Evolutionary conservation across 2,888 invertebrate species (phyloP).

Genomic region (Caradrina kadenii): DNA sequence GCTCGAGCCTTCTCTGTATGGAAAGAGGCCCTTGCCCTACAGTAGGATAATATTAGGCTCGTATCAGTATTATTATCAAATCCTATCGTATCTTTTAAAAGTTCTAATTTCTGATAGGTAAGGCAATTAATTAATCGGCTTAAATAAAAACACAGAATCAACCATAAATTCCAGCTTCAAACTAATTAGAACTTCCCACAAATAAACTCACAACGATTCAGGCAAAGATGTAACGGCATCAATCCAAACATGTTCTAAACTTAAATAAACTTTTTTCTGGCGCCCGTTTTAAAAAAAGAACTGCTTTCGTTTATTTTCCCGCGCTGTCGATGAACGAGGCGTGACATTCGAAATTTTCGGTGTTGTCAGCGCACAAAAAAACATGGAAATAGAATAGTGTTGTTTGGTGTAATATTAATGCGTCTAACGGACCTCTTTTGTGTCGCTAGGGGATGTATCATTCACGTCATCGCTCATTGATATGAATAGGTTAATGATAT

Average conservation of each 20-base stretch:
- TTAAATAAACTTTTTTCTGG: constrained; percentile 83
- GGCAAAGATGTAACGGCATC: constrained; percentile 84
- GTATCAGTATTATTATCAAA: too few relatives aligned
- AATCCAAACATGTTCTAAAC: constrained; percentile 78
- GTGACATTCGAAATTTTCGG: constrained; percentile 88
- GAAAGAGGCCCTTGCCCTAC: too few relatives aligned
- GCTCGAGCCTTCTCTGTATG: too few relatives aligned
- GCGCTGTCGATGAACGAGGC: constrained; percentile 87
- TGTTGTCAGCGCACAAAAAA: constrained; percentile 72
- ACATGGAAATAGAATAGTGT: constrained; percentile 78
- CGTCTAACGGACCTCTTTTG: constrained; percentile 86
- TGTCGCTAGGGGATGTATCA: constrained; percentile 78
- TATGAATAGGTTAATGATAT: constrained; percentile 79
- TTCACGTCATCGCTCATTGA: constrained; percentile 74
- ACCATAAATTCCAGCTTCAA: constrained; percentile 34
- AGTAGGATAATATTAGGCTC: too few relatives aligned
- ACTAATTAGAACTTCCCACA: constrained; percentile 42
- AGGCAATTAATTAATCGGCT: background rate
- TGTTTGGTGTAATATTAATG: constrained; percentile 86
- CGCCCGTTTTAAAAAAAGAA: constrained; percentile 76
- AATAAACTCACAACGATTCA: constrained; percentile 65
- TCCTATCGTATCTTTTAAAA: background rate
- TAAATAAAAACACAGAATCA: constrained; percentile 3
- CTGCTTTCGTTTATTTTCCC: constrained; percentile 84
- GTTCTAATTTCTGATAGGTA: background rate